Evolutionary conservation across 1,140 invertebrate species (phyloP), one percentile per base, ranked within the genome.

Genomic region (Macrostomum lignano): DNA sequence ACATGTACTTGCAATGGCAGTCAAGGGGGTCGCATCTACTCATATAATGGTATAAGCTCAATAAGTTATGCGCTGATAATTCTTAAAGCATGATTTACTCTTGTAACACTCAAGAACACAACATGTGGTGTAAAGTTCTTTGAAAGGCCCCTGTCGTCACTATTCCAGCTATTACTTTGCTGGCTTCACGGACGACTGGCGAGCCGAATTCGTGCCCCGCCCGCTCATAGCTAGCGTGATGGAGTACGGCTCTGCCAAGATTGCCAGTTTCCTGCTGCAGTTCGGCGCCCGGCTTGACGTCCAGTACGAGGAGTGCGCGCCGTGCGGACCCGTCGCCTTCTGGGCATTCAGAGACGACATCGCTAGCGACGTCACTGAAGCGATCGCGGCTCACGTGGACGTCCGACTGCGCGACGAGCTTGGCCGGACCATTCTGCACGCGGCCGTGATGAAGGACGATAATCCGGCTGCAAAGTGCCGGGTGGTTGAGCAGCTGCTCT

Each of bases 321-420:
- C 42, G 10, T 44, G 42, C 25, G 42, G 41, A 2, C 42, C 42
- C n/a, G 21, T 32, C n/a, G 42, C 42, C n/a, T 44, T 44, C 34
- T 44, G 42, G 41, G 36, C 42, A 17, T 44, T 44, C 25, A 29
- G 33, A 21, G 41, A 44, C 31, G 38, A 44, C 31, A 41, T 44
- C 5, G 37, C 41, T 25, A 36, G 34, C 21, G 32, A 29, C 7
- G 37, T 43, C 21, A 34, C 42, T 4, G 17, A 38, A 4, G 39
- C 37, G 4, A 36, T 44, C 3, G 32, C 38, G 1, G 22, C 36
- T 22, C 31, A 41, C 11, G 42, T 40, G 7, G 42, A 44, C 26
- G 36, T 44, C 7, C 29, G 10, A n/a, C 29, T 44, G 3, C 26
- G 42, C 25, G 39, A 44, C 30, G 42, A 44, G 28, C 22, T 37